phyloP scores from a whole-genome alignment of 2,888 invertebrate species.

The Arrhopalites spinosus region DNA sequence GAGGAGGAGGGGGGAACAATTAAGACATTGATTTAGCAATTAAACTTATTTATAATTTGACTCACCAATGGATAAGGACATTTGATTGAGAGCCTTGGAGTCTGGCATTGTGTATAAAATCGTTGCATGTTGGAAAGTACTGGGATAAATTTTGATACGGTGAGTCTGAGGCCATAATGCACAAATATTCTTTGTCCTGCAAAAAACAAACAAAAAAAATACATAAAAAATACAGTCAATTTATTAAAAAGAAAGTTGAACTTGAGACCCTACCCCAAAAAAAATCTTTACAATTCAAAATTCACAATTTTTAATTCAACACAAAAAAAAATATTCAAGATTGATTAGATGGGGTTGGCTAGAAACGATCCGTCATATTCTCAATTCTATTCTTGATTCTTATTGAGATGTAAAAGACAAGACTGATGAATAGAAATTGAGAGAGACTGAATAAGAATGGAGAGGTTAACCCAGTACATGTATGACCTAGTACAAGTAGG shows the following conservation, averaged over 20 bases:
- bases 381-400: background rate
- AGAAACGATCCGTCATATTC: background rate
- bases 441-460: no score
- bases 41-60: conserved; percentile 22
- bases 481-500: no score
- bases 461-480: no score
- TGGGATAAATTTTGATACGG: conserved; percentile 92
- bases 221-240: background rate
- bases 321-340: no score
- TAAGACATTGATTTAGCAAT: conserved; percentile 1
- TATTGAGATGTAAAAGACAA: no score
- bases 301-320: background rate
- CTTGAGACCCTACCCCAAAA: no score
- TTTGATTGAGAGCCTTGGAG: conserved; percentile 77
- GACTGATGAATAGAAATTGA: conserved; percentile 21
- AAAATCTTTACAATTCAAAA: no score
- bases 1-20: no score
- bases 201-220: conserved; percentile 60
- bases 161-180: conserved; percentile 93
- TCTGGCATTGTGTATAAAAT: conserved; percentile 93
- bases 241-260: background rate
- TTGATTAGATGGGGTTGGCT: no score
- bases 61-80: conserved; percentile 92
- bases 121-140: conserved; percentile 91
- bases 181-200: conserved; percentile 93